A percentile compares a stretch with the other conserved stretches of the same genome.
phyloP scores from a whole-genome alignment of 2,113 vertebrate species.

The Natator depressus region DNA sequence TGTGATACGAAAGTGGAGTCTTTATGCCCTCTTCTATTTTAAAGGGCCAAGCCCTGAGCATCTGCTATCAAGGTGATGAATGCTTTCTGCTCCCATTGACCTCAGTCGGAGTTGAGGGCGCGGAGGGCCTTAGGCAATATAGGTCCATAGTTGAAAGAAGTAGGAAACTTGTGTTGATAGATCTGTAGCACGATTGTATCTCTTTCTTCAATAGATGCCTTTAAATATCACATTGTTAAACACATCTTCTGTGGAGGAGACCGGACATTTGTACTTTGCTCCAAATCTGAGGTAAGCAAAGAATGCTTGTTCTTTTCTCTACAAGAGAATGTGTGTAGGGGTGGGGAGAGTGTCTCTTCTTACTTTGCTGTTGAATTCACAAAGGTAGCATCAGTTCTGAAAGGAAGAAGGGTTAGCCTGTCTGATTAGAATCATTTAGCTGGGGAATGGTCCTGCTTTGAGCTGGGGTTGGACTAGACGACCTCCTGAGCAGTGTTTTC shows the following conservation, averaged over 20 bases:
- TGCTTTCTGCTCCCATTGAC: constrained; percentile 1
- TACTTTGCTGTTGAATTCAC: neutral
- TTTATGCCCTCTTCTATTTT: neutral
- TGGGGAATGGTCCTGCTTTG: too few relatives aligned
- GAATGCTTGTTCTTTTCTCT: neutral
- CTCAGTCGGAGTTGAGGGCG: neutral
- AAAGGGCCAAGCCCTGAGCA: neutral
- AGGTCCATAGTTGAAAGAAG: neutral
- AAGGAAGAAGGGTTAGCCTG: neutral
- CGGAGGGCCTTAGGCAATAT: neutral
- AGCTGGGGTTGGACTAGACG: too few relatives aligned
- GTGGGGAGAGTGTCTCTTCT: neutral
- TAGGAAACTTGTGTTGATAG: neutral
- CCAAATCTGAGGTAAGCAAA: constrained; percentile 85
- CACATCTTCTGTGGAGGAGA: constrained; percentile 95
- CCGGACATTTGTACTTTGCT: constrained; percentile 93
- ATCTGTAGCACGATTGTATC: neutral
- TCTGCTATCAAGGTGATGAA: neutral
- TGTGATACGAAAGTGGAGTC: neutral
- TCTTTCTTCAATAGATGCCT: constrained; percentile 77
- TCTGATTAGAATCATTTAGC: neutral
- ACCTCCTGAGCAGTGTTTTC: too few relatives aligned
- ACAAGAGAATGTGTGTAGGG: neutral
- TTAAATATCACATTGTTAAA: constrained; percentile 85
- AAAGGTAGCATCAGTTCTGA: neutral